phyloP scores from a whole-genome alignment of 2,888 invertebrate species.

The Parapristionchus giblindavisi region DNA sequence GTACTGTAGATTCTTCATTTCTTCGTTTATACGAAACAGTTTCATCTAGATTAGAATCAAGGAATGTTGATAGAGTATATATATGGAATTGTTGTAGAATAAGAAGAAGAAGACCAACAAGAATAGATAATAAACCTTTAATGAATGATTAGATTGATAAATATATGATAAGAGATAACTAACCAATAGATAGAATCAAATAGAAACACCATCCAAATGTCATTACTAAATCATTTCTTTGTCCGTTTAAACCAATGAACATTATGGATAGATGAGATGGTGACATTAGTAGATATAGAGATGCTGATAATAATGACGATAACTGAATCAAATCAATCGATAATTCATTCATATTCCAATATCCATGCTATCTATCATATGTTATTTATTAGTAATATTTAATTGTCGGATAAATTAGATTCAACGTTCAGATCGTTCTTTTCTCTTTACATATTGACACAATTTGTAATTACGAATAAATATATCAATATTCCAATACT shows the following conservation, averaged over 20 bases:
- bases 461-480: too few relatives aligned
- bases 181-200: slow-evolving; percentile 59
- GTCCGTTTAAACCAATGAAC: slow-evolving; percentile 56
- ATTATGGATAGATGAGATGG: slow-evolving; percentile 62
- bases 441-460: too few relatives aligned
- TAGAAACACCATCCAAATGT: slow-evolving; percentile 65
- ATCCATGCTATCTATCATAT: too few relatives aligned
- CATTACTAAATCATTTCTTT: slow-evolving; percentile 55
- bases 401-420: too few relatives aligned
- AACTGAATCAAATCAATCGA: too few relatives aligned
- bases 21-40: slow-evolving; percentile 55
- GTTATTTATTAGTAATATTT: too few relatives aligned
- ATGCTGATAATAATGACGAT: slow-evolving; percentile 54
- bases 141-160: neutral
- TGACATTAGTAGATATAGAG: slow-evolving; percentile 57
- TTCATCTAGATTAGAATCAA: slow-evolving; percentile 62
- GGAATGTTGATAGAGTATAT: slow-evolving; percentile 64
- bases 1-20: neutral
- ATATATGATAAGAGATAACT: neutral
- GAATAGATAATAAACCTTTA: slow-evolving; percentile 57
- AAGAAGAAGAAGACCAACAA: slow-evolving; percentile 52
- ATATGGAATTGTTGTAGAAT: slow-evolving; percentile 61
- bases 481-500: too few relatives aligned
- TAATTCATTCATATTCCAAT: too few relatives aligned
- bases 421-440: too few relatives aligned